Evolutionary conservation across 92 coral and sea anemone species (phyloP).

Genomic region (Scolanthus callimorphus): DNA sequence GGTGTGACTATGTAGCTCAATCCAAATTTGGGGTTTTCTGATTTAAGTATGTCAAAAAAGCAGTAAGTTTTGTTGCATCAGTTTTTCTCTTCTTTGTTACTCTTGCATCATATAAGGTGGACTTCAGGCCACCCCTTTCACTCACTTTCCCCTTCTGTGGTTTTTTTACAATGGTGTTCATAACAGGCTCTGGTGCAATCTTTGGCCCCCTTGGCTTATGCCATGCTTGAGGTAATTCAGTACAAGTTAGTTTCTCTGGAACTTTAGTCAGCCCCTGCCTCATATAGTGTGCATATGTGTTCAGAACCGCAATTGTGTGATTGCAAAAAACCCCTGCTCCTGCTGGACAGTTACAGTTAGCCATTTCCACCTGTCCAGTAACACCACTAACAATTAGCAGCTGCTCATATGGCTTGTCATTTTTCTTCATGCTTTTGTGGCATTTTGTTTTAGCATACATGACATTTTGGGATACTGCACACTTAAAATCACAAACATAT

Average conservation of each 20-base stretch:
- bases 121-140: too few species aligned
- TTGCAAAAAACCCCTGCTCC: background rate
- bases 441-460: background rate
- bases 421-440: background rate
- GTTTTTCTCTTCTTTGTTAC: too few species aligned
- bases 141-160: too few species aligned
- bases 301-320: background rate
- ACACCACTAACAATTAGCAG: too few species aligned
- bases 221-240: background rate
- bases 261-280: background rate
- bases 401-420: background rate
- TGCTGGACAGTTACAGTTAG: background rate
- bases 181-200: background rate
- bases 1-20: background rate
- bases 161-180: background rate
- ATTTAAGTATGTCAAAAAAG: too few species aligned
- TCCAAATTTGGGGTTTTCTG: constrained; percentile 1
- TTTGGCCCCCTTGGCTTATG: background rate
- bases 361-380: background rate
- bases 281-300: background rate
- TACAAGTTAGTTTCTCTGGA: background rate
- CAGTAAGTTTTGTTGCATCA: background rate
- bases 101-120: too few species aligned
- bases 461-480: too few species aligned
- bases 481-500: too few species aligned